Evolutionary conservation across 1,140 invertebrate species (phyloP).

Genomic region (Andricus grossulariae): DNA sequence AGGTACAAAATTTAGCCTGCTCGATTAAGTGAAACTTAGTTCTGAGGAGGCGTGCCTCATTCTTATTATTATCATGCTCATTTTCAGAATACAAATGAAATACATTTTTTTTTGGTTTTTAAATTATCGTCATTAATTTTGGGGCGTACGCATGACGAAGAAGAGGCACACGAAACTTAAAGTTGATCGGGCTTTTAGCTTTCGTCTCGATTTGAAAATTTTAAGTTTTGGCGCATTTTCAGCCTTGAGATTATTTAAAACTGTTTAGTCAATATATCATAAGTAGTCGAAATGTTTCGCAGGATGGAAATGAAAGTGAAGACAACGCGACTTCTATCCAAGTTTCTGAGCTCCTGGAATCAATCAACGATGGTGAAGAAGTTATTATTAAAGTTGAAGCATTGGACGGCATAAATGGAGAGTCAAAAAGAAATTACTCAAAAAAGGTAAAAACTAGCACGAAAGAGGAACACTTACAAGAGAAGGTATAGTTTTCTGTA

Average conservation of each 20-base stretch:
- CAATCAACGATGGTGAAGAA: constrained; percentile 34
- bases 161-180: too few relatives aligned
- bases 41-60: too few relatives aligned
- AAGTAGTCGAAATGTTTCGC: background rate
- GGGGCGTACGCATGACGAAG: too few relatives aligned
- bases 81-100: too few relatives aligned
- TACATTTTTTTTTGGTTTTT: too few relatives aligned
- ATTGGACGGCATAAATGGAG: constrained; percentile 4
- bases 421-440: constrained; percentile 41
- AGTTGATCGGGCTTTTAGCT: too few relatives aligned
- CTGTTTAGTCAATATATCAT: background rate
- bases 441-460: constrained; percentile 55
- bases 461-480: constrained; percentile 55
- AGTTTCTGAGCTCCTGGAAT: constrained; percentile 30
- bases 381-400: constrained; percentile 42
- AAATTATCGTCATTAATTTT: too few relatives aligned
- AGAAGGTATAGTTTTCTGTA: constrained; percentile 43
- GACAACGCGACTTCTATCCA: background rate
- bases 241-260: background rate
- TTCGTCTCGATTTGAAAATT: constrained; percentile 9
- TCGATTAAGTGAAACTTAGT: too few relatives aligned
- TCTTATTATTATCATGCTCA: too few relatives aligned
- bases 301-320: background rate
- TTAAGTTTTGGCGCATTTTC: background rate
- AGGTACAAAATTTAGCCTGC: too few relatives aligned